Evolutionary conservation across 2,888 invertebrate genomes (phyloP), one percentile per base, ranked within the genome.

Genomic region (Coecobrya sp.): DNA sequence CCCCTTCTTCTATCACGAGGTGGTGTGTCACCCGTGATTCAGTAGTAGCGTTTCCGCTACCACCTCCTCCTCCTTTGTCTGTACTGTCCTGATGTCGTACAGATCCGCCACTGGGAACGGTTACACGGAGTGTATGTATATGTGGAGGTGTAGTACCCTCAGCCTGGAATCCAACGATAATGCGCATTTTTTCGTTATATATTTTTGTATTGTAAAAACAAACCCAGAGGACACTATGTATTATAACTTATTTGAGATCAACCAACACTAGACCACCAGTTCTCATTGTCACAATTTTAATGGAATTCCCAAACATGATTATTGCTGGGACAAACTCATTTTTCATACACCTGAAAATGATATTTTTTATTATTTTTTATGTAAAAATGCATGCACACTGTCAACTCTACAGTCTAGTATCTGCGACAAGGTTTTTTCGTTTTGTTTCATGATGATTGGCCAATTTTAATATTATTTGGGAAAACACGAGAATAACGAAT

Each of bases 101-200:
- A 11, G 91, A 86, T 30, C 86, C 87, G 36, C 86, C 87, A 52
- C 52, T 82, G 5, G 91, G 87, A 70, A 91, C 86, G 30, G 91
- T 91, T 68, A 91, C 91, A 5, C 91, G 76, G 36, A 91, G 79
- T 52, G 91, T 76, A 3, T 45, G 86, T 65, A 82, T 87, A n/a
- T 91, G 91, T 87, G 87, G 82, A 92, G 89, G 76, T 68, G 87
- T 45, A 62, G 49, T 73, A 81, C 92, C 86, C 92, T 92, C 86
- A 81, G 89, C 94, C 94, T 94, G 94, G 93, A 95, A 95, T 93
- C 94, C 94, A 93, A 95, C 94, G 90, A 95, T 94, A 89, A 95
- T 95, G 70, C 94, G 93, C 94, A 95, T 94, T 88, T 93, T 65
- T 76, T 86, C 82, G 73, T 90, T 90, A 88, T 68, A 52, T 30